These are phyloP conservation scores for Callyntrura guangdongensis DNA, from an alignment of 2,888 invertebrate species.

Conservation along the genomic window DNA sequence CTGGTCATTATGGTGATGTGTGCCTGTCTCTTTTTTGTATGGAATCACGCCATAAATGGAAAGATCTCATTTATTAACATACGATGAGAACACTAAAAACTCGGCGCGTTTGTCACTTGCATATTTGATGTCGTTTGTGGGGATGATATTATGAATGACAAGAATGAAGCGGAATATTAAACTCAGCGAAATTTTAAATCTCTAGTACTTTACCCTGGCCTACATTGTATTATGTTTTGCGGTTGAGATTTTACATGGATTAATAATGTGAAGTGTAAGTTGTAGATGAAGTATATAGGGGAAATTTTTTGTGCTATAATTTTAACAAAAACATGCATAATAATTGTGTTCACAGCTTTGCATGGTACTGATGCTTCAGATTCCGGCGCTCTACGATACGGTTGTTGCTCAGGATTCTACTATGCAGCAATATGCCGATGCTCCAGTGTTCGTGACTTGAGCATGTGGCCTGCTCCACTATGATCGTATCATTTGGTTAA, in stretches of 20 bases:
- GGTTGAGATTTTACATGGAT: neutral
- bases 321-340: too few relatives aligned
- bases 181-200: neutral
- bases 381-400: too few relatives aligned
- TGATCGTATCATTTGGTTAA: too few relatives aligned
- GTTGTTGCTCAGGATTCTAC: too few relatives aligned
- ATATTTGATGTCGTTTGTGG: neutral
- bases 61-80: conserved; percentile 55
- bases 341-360: too few relatives aligned
- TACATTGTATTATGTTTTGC: neutral
- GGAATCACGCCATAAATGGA: conserved; percentile 45
- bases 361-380: too few relatives aligned
- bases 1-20: conserved; percentile 71
- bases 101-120: neutral
- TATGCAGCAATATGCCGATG: too few relatives aligned
- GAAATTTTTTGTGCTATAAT: too few relatives aligned
- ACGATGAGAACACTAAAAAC: conserved; percentile 50
- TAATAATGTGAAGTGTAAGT: neutral
- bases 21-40: conserved; percentile 24
- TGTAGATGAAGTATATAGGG: too few relatives aligned
- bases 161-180: neutral
- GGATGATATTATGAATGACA: neutral
- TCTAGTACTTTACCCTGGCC: neutral
- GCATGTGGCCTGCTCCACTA: too few relatives aligned
- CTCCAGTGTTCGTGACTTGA: too few relatives aligned